Base-by-base conservation (phyloP, 2,888 invertebrate species). In the Ophion costatus region DNA sequence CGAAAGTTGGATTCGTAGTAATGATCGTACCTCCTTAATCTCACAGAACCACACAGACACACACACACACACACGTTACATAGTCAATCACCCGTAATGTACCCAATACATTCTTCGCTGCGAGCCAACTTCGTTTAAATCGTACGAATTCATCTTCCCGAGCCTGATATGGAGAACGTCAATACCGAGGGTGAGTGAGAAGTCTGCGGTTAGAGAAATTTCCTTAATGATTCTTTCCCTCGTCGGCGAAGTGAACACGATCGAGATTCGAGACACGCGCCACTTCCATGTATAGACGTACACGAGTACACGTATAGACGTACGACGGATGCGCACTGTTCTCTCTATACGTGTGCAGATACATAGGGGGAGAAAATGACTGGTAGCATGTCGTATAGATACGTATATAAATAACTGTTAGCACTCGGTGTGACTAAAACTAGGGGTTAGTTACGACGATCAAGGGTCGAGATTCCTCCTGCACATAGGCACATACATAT, bases 331-430 rank as follows among this genome's bases (percentile, higher is more conserved):
- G 57, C 69, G 38, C 33, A 45, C 24, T 17, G 45, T 63, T 42
- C 24, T 45, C 38, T 77, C 14, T 33, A 22, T 17, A 63, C 24
- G 61, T 59, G 69, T 61, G 71, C 71, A 59, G 10, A 59, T 64
- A 17, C n/a, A 45, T 20, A 22, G 11, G 57, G 38, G 64, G 29
- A 22, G 57, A 57, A 59, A 73, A 80, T 74, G 67, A 80, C 80
- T 80, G 69, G 80, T 80, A 51, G 84, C 64, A 82, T 69, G 67
- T 61, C 24, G 45, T 77, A 80, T 42, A 74, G 66, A 74, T 83
- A 77, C 82, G 82, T 83, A 38, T 89, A 90, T 92, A 91, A 92
- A 91, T 92, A 90, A 91, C 90, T 88, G 91, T 89, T 90, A 88
- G 89, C 88, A 87, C 87, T 89, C 86, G 88, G 89, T 89, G 90